phyloP scores from a whole-genome alignment of 2,888 invertebrate genomes.

The Cyclophora albipunctata region DNA sequence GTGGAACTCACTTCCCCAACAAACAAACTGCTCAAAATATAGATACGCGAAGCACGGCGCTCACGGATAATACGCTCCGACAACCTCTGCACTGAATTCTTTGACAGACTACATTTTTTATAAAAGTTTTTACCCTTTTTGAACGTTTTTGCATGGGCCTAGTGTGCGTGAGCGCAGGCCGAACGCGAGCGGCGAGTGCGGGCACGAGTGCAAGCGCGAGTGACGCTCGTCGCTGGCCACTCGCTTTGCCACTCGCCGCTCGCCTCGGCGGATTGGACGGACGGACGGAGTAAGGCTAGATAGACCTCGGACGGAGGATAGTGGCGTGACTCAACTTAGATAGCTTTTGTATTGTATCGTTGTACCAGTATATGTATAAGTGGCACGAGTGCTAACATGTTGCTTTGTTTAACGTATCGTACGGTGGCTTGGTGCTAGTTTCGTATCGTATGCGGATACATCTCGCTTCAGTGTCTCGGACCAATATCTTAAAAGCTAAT shows the following conservation, averaged over 20 bases:
- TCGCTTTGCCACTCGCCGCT: neutral
- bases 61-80: slow-evolving; percentile 26
- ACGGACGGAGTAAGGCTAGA: neutral
- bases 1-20: slow-evolving; percentile 28
- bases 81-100: slow-evolving; percentile 32
- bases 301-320: slow-evolving; percentile 1
- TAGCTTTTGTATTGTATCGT: slow-evolving; percentile 56
- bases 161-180: slow-evolving; percentile 44
- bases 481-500: slow-evolving; percentile 66
- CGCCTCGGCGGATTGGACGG: neutral
- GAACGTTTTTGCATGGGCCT: slow-evolving; percentile 52
- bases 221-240: neutral
- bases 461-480: slow-evolving; percentile 73
- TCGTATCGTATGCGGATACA: slow-evolving; percentile 53
- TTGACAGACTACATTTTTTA: slow-evolving; percentile 58
- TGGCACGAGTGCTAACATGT: slow-evolving; percentile 26
- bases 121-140: slow-evolving; percentile 61
- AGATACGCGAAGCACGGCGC: slow-evolving; percentile 35
- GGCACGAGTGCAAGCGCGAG: too few relatives aligned
- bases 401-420: slow-evolving; percentile 57
- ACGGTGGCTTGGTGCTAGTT: slow-evolving; percentile 73
- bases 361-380: slow-evolving; percentile 13
- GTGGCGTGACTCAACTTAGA: slow-evolving; percentile 20
- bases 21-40: slow-evolving; percentile 39
- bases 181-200: slow-evolving; percentile 9